Conservation (phyloP, 1,140 invertebrate species). For the Chlorops oryzae region DNA sequence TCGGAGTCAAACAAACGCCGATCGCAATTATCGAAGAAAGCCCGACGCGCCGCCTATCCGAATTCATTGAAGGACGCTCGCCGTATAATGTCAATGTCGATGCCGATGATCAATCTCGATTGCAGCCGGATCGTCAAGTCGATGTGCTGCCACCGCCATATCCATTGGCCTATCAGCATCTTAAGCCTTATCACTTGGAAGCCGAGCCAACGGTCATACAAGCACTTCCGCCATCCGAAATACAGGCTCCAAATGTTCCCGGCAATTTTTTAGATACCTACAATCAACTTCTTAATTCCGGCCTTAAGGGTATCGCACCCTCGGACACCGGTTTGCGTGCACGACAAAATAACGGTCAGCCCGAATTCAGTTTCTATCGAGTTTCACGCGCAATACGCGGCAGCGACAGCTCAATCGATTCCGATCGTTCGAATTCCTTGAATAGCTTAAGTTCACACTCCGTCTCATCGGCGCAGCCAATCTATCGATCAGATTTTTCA, state of each 20-base stretch:
- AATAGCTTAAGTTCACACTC: slow-evolving; percentile 1
- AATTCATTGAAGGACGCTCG: slow-evolving; percentile 53
- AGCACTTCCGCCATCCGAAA: slow-evolving; percentile 28
- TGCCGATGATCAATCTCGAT: slow-evolving; percentile 23
- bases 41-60: slow-evolving; percentile 19
- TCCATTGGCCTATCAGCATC: slow-evolving; percentile 32
- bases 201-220: slow-evolving; percentile 41
- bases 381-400: slow-evolving; percentile 33
- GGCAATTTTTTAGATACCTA: slow-evolving; percentile 17
- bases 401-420: slow-evolving; percentile 31
- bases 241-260: slow-evolving; percentile 12
- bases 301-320: slow-evolving; percentile 25
- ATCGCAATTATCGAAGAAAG: no score
- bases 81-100: slow-evolving; percentile 53
- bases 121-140: slow-evolving; percentile 35
- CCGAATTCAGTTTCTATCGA: slow-evolving; percentile 22
- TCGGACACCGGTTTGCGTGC: slow-evolving; percentile 20
- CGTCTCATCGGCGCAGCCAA: neutral
- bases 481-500: slow-evolving; percentile 12
- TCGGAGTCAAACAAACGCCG: no score
- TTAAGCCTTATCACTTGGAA: slow-evolving; percentile 40
- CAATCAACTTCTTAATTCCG: slow-evolving; percentile 20
- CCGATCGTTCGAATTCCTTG: slow-evolving; percentile 24
- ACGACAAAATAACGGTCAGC: slow-evolving; percentile 2
- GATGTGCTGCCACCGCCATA: slow-evolving; percentile 40